Evolutionary conservation across 2,888 invertebrate genomes (phyloP).

Genomic region (Pristionchus entomophagus): DNA sequence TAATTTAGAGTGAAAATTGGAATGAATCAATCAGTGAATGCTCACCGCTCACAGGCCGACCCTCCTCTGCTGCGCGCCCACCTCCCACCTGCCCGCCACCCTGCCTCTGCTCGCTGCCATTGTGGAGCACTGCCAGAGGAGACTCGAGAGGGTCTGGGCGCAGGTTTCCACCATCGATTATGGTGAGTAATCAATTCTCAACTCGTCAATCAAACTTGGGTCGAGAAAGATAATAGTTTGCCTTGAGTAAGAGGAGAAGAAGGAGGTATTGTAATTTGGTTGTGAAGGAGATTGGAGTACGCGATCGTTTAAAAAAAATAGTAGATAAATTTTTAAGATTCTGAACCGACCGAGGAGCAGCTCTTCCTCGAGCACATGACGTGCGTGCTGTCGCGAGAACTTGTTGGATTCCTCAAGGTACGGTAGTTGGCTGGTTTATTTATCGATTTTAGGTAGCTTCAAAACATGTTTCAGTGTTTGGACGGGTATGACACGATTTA

Average conservation of each 20-base stretch:
- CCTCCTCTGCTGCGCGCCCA: neutral
- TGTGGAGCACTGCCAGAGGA: neutral
- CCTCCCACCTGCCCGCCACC: neutral
- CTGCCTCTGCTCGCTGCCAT: neutral
- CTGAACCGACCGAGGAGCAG: constrained; percentile 66
- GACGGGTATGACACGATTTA: too few species aligned
- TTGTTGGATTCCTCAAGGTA: constrained; percentile 51
- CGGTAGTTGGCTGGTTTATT: neutral
- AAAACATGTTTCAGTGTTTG: too few species aligned
- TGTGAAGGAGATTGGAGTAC: neutral
- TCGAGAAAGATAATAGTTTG: too few species aligned
- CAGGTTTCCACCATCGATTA: constrained; percentile 47
- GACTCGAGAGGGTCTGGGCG: constrained; percentile 34
- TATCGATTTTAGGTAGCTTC: neutral
- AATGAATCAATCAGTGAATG: too few species aligned
- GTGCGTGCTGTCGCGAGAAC: constrained; percentile 64
- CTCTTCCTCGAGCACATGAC: constrained; percentile 67
- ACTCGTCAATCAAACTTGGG: too few species aligned
- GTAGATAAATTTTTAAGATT: constrained; percentile 19
- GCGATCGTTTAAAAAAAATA: neutral
- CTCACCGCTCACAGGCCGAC: neutral
- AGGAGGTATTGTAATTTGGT: neutral
- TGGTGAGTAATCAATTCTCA: too few species aligned
- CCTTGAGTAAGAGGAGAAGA: neutral
- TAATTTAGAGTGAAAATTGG: too few species aligned